These are phyloP conservation scores for Dryoscopus gambensis DNA, from an alignment of 2,113 vertebrate genomes.

Conservation along the genomic window DNA sequence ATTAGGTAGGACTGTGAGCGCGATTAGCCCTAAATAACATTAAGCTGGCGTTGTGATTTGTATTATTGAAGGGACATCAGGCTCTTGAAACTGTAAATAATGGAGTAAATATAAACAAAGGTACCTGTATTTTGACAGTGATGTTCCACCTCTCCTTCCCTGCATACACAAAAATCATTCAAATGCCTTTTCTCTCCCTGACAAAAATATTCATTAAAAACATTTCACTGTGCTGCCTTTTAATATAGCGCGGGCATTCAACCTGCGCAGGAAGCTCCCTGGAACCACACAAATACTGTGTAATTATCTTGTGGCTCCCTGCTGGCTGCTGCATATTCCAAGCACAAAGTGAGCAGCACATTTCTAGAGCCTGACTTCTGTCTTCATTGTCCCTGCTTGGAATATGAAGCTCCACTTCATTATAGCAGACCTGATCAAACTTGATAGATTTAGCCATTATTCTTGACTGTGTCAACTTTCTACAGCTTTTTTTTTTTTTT, in stretches of 20 bases:
- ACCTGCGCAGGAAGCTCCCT: conserved; percentile 83
- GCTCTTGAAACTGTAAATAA: conserved; percentile 71
- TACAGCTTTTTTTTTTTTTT: conserved; percentile 37
- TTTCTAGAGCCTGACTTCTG: conserved; percentile 82
- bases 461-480: conserved; percentile 87
- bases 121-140: conserved; percentile 82
- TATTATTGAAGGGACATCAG: conserved; percentile 71
- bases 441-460: conserved; percentile 93
- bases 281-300: conserved; percentile 90
- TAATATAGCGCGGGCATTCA: conserved; percentile 84
- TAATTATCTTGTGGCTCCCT: conserved; percentile 89
- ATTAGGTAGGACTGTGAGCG: conserved; percentile 56
- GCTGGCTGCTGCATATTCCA: conserved; percentile 89
- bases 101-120: conserved; percentile 79
- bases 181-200: conserved; percentile 84
- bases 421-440: conserved; percentile 91
- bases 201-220: conserved; percentile 94
- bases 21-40: conserved; percentile 68
- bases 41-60: conserved; percentile 51
- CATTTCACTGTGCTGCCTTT: conserved; percentile 87
- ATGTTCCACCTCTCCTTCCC: conserved; percentile 75
- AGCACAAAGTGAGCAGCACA: conserved; percentile 82
- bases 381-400: conserved; percentile 86
- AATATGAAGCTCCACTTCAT: conserved; percentile 90
- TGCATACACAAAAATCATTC: conserved; percentile 77